A percentile compares a stretch with the other conserved stretches of the same genome.
These are phyloP conservation scores for Drepana arcuata DNA, from an alignment of 1,140 invertebrate species.

Conservation along the genomic window DNA sequence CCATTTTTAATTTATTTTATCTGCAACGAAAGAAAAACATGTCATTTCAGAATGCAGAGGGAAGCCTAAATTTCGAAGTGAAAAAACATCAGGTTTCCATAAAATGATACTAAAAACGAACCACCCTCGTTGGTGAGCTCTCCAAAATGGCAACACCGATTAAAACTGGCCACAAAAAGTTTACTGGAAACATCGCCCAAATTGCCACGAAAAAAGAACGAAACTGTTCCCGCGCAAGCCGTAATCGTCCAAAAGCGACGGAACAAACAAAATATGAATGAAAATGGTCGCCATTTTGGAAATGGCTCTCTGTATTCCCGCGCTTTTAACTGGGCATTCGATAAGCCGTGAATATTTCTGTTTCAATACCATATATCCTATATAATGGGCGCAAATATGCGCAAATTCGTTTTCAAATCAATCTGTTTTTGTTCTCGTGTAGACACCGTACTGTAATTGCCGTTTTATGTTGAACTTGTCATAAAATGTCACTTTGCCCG, in stretches of 20 bases:
- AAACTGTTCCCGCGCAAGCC: slow-evolving; percentile 24
- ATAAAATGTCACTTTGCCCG: no score
- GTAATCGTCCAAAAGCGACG: slow-evolving; percentile 43
- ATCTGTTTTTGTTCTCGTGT: no score
- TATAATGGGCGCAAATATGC: no score
- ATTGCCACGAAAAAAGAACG: slow-evolving; percentile 48
- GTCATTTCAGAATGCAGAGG: background rate
- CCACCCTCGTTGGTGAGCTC: slow-evolving; percentile 21
- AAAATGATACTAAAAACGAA: slow-evolving; percentile 36
- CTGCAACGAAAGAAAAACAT: slow-evolving; percentile 29
- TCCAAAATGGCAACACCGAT: slow-evolving; percentile 50
- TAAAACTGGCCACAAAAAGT: slow-evolving; percentile 55
- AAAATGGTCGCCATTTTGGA: slow-evolving; percentile 33
- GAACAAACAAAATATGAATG: slow-evolving; percentile 36
- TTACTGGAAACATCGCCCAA: slow-evolving; percentile 32
- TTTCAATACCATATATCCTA: slow-evolving; percentile 7
- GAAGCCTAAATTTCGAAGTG: background rate
- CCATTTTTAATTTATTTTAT: slow-evolving; percentile 34
- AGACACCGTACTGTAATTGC: no score
- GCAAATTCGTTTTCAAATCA: no score
- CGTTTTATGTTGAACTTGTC: no score
- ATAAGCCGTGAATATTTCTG: slow-evolving; percentile 24
- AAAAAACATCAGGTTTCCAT: background rate
- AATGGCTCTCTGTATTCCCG: slow-evolving; percentile 27
- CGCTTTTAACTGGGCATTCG: slow-evolving; percentile 27